Evolutionary conservation across 2,797 vertebrate species (phyloP).

Genomic region (Hippoglossus hippoglossus): DNA sequence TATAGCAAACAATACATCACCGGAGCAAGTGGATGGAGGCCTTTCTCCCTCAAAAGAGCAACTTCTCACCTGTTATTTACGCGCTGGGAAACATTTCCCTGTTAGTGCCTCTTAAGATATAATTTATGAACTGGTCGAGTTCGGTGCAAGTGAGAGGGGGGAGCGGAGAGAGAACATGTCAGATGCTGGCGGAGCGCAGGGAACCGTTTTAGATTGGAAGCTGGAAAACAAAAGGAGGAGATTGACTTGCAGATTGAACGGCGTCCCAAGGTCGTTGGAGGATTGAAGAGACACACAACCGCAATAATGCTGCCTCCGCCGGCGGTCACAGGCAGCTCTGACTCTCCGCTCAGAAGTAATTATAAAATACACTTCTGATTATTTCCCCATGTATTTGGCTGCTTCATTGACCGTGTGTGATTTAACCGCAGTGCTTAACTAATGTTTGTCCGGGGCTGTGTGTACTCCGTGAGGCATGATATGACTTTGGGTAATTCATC

Average conservation of each 20-base stretch:
- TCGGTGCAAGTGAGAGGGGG: constrained; percentile 2
- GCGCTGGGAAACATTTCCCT: constrained; percentile 7
- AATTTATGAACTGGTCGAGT: constrained; percentile 41
- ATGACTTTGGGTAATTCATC: constrained; percentile 18
- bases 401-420: constrained; percentile 43
- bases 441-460: constrained; percentile 11
- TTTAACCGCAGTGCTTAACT: constrained; percentile 30
- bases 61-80: constrained; percentile 10
- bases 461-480: constrained; percentile 6
- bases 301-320: constrained; percentile 39
- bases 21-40: constrained; percentile 11
- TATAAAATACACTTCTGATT: constrained; percentile 40
- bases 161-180: constrained; percentile 18
- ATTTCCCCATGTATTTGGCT: constrained; percentile 34
- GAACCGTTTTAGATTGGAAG: constrained; percentile 59
- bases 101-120: constrained; percentile 36
- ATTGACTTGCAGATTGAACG: constrained; percentile 77
- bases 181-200: constrained; percentile 17
- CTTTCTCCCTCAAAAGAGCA: constrained; percentile 11
- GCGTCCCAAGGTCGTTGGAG: constrained; percentile 78
- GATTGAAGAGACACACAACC: constrained; percentile 48
- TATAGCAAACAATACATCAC: constrained; percentile 21
- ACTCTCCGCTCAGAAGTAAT: constrained; percentile 51
- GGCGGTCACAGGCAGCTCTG: constrained; percentile 1
- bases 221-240: constrained; percentile 54